Evolutionary conservation across 2,797 vertebrate genomes (phyloP), one percentile per base, ranked within the genome.

Genomic region (Argentina silus): DNA sequence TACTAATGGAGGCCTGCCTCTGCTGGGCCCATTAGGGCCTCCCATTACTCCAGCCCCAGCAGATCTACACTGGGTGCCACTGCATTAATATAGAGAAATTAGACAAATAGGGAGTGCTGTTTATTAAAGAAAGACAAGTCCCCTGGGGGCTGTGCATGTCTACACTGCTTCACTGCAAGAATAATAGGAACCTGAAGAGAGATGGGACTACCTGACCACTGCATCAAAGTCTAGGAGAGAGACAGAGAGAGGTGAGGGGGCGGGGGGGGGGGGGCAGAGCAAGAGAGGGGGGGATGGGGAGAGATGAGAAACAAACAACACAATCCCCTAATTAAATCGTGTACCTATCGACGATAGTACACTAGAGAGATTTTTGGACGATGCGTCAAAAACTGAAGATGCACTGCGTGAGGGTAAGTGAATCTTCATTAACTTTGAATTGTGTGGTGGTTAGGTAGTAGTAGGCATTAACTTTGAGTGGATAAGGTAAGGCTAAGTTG

Each of bases 11-110:
- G 70, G 62, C 53, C 75, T 21, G 55, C 71, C 73, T 83, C 77
- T 50, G 76, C 67, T 76, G 82, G 80, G 71, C 51, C 81, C 79
- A 86, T 85, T 79, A 84, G 53, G 47, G 51, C 8, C 73, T 80
- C 74, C 50, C 78, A 73, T 79, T 77, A 77, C 64, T 82, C 65
- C 67, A 59, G 67, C 78, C 43, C 77, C 15, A 7, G 67, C 27
- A 36, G 63, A 60, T 83, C 71, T 59, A 69, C 76, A 70, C 68
- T 69, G 75, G 79, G 76, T 66, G 51, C 0, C 36, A 69, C 66
- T 78, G 75, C 55, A 87, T 84, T 78, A 86, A 86, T 83, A 84
- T 72, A 75, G 50, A 79, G 66, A 84, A 86, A 87, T 89, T 80
- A 83, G 85, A 87, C 80, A 88, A 87, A 88, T 79, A 83, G 73